These are phyloP conservation scores for Palloptera scutellata DNA, from an alignment of 2,888 invertebrate genomes.

Conservation along the genomic window DNA sequence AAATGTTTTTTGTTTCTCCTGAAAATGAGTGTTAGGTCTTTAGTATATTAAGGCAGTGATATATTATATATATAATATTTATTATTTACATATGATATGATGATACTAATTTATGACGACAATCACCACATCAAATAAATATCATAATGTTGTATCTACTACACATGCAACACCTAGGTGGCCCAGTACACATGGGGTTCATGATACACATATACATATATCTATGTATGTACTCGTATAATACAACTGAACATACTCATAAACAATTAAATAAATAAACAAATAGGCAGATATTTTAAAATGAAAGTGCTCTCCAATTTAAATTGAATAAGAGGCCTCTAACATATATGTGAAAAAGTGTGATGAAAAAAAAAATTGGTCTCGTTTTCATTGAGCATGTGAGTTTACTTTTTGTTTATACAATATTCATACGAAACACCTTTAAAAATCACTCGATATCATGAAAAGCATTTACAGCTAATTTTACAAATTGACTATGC, in stretches of 20 bases:
- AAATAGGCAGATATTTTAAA: background rate
- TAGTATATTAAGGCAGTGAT: too few species aligned
- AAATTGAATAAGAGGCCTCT: slow-evolving; percentile 3
- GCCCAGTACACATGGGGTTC: too few species aligned
- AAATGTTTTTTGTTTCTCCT: too few species aligned
- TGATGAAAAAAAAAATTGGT: background rate
- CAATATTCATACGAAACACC: background rate
- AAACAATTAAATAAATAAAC: slow-evolving; percentile 10
- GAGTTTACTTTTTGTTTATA: background rate
- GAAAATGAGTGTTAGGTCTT: too few species aligned
- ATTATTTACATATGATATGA: too few species aligned
- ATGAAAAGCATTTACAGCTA: background rate
- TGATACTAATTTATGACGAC: too few species aligned
- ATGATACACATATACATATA: background rate
- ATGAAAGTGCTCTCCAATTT: slow-evolving; percentile 9
- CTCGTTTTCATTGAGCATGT: slow-evolving; percentile 32
- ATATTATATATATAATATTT: too few species aligned
- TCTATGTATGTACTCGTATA: background rate
- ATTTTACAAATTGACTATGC: background rate
- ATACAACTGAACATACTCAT: slow-evolving; percentile 20
- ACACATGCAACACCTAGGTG: too few species aligned
- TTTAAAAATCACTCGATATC: too few species aligned
- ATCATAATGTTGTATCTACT: too few species aligned
- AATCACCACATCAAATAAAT: too few species aligned
- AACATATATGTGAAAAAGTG: background rate